Evolutionary conservation across 2,888 invertebrate genomes (phyloP), one percentile per base, ranked within the genome.

Genomic region (Allacma fusca): DNA sequence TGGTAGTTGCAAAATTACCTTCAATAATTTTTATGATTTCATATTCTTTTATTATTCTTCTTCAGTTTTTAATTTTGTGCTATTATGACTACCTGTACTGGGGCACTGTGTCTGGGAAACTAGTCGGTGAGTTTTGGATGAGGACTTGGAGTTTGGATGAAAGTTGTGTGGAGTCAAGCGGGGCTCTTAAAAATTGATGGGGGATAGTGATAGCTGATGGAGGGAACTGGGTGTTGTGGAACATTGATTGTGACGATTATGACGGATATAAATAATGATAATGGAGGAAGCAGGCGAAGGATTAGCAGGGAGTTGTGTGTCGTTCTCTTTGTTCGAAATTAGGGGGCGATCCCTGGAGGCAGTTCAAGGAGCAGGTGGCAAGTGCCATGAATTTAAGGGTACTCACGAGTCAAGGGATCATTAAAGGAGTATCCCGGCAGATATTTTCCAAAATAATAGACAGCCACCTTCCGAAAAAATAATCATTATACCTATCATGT

Each of bases 331-430:
- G 26, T 23, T 23, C 9, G 43, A 50, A 70, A 70, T 70, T 70
- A 50, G 65, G 29, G 65, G 65, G 62, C 19, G 28, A 65, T 65
- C 1, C 19, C 73, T 73, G 34, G 40, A 73, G 73, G 59, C 62
- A 7, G 57, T 26, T 21, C 16, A 59, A 34, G 57, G 23, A 72
- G 59, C 72, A 73, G 57, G 73, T 57, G 57, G 62, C 73, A 73
- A 57, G 64, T 73, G 73, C 64, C 73, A 73, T 24, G 57, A 44
- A 40, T 70, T 70, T 40, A 29, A 21, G 69, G 69, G 69, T 44
- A 70, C 69, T 70, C 69, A 70, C 40, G 44, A 24, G 28, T 65
- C 65, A 28, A 71, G 71, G 28, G 23, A 57, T 71, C 71, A 57
- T 70, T 70, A 70, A 40, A 70, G 40, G 26, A 44, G 26, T 26